Conservation (phyloP, 2,888 invertebrate genomes). For the Dysmachus trigonus region DNA sequence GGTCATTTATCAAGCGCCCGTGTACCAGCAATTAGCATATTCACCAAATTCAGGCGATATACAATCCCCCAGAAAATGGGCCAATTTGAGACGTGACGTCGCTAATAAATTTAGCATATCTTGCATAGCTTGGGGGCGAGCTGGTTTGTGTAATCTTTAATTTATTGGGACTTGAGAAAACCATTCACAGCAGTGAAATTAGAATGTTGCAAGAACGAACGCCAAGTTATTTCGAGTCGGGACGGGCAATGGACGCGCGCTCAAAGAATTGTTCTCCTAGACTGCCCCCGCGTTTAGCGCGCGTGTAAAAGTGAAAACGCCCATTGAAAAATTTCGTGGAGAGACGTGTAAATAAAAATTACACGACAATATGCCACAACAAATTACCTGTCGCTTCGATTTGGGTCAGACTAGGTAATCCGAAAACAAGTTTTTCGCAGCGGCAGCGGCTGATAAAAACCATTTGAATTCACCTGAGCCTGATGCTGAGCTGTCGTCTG, state of each 20-base stretch:
- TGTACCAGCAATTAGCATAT: slow-evolving; percentile 30
- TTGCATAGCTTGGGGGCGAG: background rate
- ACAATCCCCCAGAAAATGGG: background rate
- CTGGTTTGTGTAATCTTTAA: background rate
- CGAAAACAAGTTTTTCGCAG: background rate
- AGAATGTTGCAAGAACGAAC: background rate
- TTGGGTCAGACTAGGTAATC: slow-evolving; percentile 36
- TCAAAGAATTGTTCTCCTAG: background rate
- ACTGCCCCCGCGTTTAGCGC: background rate
- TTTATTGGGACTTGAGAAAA: background rate
- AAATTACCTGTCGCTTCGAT: slow-evolving; percentile 20
- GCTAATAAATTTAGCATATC: slow-evolving; percentile 22
- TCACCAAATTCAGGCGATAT: background rate
- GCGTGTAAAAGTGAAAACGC: slow-evolving; percentile 13
- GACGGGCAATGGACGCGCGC: background rate
- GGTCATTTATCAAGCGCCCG: background rate
- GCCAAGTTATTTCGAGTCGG: background rate
- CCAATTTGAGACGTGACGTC: background rate
- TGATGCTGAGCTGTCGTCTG: background rate
- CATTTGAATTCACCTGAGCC: background rate
- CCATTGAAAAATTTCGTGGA: background rate
- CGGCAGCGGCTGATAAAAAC: background rate
- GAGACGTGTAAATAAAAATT: background rate
- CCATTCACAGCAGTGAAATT: background rate
- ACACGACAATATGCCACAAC: background rate